A percentile compares a stretch with the other conserved stretches of the same genome.
These are phyloP conservation scores for Dasyornis broadbenti DNA, from an alignment of 2,113 vertebrate genomes.

Conservation along the genomic window DNA sequence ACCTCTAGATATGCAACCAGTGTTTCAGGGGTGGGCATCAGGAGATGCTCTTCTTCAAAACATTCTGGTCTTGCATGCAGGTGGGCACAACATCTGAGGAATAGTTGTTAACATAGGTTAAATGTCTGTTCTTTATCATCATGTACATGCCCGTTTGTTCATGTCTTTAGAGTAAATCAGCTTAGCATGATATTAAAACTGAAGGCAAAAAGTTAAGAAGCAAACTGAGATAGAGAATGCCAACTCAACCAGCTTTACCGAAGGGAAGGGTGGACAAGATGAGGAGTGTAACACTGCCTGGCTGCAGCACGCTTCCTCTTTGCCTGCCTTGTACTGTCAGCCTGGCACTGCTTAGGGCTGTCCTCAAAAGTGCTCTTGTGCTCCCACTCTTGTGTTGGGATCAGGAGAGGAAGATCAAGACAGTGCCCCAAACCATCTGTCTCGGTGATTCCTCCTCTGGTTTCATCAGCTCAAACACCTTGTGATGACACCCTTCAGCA, in stretches of 20 bases:
- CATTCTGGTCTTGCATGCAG: neutral
- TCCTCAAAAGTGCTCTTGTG: neutral
- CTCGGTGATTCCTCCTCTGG: neutral
- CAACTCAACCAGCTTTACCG: neutral
- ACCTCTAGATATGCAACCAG: neutral
- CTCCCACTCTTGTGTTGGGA: neutral
- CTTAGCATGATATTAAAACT: neutral
- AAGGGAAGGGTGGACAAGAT: neutral
- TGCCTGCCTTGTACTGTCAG: fast-evolving
- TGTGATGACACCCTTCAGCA: neutral
- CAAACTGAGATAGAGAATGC: neutral
- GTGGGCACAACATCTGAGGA: neutral
- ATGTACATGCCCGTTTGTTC: neutral
- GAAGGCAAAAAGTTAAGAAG: neutral
- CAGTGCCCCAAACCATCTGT: neutral
- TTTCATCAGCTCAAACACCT: neutral
- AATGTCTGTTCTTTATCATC: neutral
- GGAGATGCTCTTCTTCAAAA: neutral
- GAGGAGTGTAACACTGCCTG: neutral
- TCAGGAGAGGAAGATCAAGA: neutral
- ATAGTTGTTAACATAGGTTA: neutral
- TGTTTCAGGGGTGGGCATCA: neutral
- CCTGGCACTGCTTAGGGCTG: neutral
- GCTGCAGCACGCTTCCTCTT: neutral
- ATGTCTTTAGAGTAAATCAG: neutral